Conservation (phyloP, 2,113 vertebrate species). For the Bos javanicus region DNA sequence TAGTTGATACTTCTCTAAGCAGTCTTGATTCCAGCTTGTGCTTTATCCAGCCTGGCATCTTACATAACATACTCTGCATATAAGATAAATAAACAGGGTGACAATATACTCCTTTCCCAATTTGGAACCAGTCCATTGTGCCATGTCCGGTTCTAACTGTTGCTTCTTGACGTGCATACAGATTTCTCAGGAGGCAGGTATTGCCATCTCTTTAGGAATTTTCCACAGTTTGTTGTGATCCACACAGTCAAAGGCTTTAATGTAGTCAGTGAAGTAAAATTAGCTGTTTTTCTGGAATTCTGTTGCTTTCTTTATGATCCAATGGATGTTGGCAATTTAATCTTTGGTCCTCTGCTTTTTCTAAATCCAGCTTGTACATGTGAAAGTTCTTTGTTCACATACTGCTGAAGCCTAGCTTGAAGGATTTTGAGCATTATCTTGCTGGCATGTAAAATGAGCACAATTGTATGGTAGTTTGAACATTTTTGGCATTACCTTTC, state of each 20-base stretch:
- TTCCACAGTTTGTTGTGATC: background rate
- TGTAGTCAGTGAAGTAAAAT: background rate
- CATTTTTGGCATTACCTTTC: background rate
- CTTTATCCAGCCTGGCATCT: background rate
- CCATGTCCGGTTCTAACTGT: background rate
- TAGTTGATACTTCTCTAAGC: background rate
- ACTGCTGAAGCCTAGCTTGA: background rate
- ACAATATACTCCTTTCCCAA: background rate
- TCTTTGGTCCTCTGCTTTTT: background rate
- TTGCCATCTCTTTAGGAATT: background rate
- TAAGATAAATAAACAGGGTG: background rate
- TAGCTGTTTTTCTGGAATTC: background rate
- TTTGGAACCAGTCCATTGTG: background rate
- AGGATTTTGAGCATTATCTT: background rate
- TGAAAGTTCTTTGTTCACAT: background rate
- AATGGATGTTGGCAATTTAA: background rate
- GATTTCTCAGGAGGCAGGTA: background rate
- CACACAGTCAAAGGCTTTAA: background rate
- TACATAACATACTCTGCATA: background rate
- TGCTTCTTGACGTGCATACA: background rate
- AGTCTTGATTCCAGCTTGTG: background rate
- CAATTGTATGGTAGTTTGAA: background rate
- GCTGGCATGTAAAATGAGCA: background rate
- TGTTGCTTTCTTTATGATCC: background rate
- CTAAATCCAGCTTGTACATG: background rate